Evolutionary conservation across 2,888 invertebrate genomes (phyloP).

Genomic region (Augochlorella aurata): DNA sequence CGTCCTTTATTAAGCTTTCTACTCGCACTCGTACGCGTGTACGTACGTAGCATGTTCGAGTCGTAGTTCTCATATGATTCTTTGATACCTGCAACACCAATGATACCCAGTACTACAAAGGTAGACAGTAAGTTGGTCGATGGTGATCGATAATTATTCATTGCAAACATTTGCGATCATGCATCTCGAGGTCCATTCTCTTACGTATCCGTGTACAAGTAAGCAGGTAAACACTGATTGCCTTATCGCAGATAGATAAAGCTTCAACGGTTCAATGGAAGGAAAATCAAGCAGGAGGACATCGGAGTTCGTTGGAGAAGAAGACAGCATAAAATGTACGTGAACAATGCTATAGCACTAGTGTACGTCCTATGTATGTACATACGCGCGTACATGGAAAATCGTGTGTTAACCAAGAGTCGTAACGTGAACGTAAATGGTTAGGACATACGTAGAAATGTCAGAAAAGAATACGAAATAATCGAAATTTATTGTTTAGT

Average conservation of each 20-base stretch:
- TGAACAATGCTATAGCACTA: background rate
- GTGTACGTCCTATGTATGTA: background rate
- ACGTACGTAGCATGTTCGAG: background rate
- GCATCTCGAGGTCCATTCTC: background rate
- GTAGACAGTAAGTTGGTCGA: background rate
- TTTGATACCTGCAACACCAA: background rate
- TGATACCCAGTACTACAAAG: too few relatives aligned
- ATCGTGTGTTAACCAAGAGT: background rate
- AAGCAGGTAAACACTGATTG: background rate
- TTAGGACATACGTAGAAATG: background rate
- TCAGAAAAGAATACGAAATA: constrained; percentile 8
- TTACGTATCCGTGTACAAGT: constrained; percentile 4
- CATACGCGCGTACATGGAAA: background rate
- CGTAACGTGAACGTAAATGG: background rate
- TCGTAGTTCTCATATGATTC: background rate
- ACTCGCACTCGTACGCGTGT: background rate
- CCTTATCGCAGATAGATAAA: background rate
- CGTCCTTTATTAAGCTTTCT: background rate
- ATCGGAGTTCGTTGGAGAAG: background rate
- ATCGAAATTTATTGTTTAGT: constrained; percentile 12
- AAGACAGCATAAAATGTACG: constrained; percentile 3
- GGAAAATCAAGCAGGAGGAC: background rate
- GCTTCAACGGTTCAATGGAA: background rate
- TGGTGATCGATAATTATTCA: background rate
- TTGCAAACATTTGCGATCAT: constrained; percentile 7